A percentile compares a stretch with the other conserved stretches of the same genome.
Evolutionary conservation across 2,797 vertebrate genomes (phyloP).

Genomic region (Acridotheres tristis): DNA sequence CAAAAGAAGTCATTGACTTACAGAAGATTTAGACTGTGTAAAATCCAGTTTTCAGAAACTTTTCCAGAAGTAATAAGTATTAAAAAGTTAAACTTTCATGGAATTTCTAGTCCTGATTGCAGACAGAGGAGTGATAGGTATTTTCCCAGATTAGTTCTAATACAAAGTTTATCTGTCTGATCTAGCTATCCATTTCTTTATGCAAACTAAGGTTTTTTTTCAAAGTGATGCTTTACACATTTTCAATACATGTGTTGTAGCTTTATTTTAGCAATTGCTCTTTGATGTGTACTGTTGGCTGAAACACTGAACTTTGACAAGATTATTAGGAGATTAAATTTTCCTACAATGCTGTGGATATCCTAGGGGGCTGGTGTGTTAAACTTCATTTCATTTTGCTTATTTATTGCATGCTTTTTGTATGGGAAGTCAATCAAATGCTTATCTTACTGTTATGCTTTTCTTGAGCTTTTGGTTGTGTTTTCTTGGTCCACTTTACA

Average conservation of each 20-base stretch:
- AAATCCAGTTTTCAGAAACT: neutral
- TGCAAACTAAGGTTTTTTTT: neutral
- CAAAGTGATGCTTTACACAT: neutral
- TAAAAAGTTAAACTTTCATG: neutral
- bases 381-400: neutral
- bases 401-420: constrained; percentile 10
- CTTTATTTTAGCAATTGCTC: neutral
- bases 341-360: neutral
- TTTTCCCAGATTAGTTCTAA: neutral
- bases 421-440: neutral
- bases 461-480: constrained; percentile 5
- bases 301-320: neutral
- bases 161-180: neutral
- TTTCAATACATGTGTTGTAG: neutral
- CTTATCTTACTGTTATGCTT: neutral
- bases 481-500: constrained; percentile 20
- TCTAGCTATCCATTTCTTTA: neutral
- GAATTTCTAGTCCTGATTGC: neutral
- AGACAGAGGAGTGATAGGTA: neutral
- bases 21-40: neutral
- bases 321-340: neutral
- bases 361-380: neutral
- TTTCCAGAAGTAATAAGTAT: neutral
- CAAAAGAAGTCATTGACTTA: neutral
- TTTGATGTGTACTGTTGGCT: neutral